Evolutionary conservation across 2,113 vertebrate species (phyloP).

Genomic region (Eira barbara): DNA sequence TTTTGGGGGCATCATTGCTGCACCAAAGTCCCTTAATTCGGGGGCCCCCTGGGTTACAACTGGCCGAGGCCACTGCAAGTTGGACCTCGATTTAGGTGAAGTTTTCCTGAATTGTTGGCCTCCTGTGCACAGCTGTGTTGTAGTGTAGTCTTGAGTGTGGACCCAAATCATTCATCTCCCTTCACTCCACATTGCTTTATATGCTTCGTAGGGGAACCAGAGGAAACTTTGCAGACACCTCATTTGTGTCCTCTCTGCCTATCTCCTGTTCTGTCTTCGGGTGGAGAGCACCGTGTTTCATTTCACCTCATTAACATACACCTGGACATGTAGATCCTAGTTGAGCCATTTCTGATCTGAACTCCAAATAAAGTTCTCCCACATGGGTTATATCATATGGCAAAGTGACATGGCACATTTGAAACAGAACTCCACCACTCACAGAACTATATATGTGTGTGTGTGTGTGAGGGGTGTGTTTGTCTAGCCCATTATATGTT

Average conservation of each 20-base stretch:
- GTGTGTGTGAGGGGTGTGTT: neutral
- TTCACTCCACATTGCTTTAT: neutral
- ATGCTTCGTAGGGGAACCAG: neutral
- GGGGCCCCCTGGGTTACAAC: neutral
- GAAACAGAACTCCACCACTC: neutral
- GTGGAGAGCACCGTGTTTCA: neutral
- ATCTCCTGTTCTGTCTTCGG: neutral
- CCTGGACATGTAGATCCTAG: neutral
- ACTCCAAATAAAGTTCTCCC: neutral
- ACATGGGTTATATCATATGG: neutral
- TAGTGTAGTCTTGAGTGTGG: neutral
- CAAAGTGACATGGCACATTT: neutral
- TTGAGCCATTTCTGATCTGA: neutral
- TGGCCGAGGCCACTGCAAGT: neutral
- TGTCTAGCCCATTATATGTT: neutral
- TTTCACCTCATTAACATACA: neutral
- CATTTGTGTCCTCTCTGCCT: neutral
- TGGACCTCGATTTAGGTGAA: neutral
- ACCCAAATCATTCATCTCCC: neutral
- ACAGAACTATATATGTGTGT: neutral
- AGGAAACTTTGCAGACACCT: neutral
- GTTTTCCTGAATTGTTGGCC: neutral
- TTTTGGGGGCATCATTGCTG: neutral
- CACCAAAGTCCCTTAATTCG: constrained; percentile 2
- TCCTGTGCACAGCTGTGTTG: neutral